Base-by-base conservation (phyloP, 2,888 invertebrate genomes). In the Nasonovia ribisnigri region DNA sequence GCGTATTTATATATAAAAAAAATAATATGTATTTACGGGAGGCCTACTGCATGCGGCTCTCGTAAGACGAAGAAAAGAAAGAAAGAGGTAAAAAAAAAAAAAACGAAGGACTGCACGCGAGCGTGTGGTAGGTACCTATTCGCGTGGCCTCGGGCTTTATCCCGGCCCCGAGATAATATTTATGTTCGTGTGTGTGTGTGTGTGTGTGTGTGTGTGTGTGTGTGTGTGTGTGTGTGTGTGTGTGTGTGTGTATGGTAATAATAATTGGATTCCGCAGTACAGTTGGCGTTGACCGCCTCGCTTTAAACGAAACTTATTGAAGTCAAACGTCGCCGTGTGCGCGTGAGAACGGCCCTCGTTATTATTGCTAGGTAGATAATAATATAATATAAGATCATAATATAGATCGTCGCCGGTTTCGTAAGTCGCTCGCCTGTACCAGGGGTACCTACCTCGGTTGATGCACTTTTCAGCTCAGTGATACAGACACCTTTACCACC, bases 341-440 rank as follows among this genome's bases (percentile, higher is more conserved):
- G n/a, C 91, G 92, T 92, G 92, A 92, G 92, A 92, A 88, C 67
- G 36, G 92, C 42, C 60, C 92, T 92, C 87, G 86, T 92, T 88
- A 88, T 3, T 54, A 36, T 42, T 51, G 88, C 86, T 29, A 6
- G 36, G 36, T 16, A 67, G 67, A 67, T n/a, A 67, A 36, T 36
- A 16, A 67, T 67, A 48, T 48, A 0, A 67, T 26, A 26, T 54
- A 24, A 24, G 24, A 20, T 54, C 54, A 29, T 16, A 36, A 36
- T 16, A 36, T 13, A 29, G 51, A 51, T 51, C 51, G 51, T 43
- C 46, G 46, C 3, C 46, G 86, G 26, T 86, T 86, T 86, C 86
- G n/a, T 24, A 48, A 36, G n/a, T n/a, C 29, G 54, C 67, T 11
- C 0, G 46, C 20, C 51, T 51, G 36, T 5, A 16, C 87, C 20